These are phyloP conservation scores for Bergia sp. DNA, from an alignment of 92 coral and sea anemone species.

Conservation along the genomic window DNA sequence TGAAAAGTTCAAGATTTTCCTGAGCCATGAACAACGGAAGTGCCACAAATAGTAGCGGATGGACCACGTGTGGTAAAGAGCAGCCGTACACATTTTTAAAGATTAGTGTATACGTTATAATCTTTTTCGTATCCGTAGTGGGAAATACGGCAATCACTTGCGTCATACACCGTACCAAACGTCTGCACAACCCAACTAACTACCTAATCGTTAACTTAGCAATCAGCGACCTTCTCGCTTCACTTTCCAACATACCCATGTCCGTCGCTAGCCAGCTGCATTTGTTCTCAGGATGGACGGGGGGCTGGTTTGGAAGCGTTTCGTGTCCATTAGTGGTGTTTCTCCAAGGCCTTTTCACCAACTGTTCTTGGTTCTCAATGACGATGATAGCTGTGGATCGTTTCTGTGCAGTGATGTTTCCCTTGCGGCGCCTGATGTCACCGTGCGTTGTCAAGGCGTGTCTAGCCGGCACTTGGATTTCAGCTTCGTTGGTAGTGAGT, in stretches of 20 bases:
- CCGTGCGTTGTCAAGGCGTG: conserved; percentile 62
- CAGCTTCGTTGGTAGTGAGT: conserved; percentile 63
- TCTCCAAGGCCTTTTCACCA: conserved; percentile 69
- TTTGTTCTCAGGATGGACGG: conserved; percentile 60
- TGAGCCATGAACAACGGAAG: not conserved
- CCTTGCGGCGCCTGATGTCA: conserved; percentile 66
- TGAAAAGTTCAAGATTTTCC: no score
- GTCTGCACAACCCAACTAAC: conserved; percentile 73
- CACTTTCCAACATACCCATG: conserved; percentile 62
- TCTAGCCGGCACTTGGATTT: conserved; percentile 74
- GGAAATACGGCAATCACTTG: conserved; percentile 72
- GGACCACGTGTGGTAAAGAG: not conserved
- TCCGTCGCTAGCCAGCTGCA: conserved; percentile 56
- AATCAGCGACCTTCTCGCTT: conserved; percentile 65
- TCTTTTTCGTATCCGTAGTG: conserved; percentile 55
- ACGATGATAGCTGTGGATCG: conserved; percentile 89
- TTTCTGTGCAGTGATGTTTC: conserved; percentile 82
- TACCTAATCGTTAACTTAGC: conserved; percentile 75
- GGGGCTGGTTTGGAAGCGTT: conserved; percentile 59
- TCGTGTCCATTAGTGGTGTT: conserved; percentile 59
- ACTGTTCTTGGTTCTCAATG: conserved; percentile 82
- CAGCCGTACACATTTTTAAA: conserved; percentile 27
- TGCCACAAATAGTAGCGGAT: not conserved
- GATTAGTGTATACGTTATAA: conserved; percentile 54
- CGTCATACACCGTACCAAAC: conserved; percentile 57